Evolutionary conservation across 1,140 invertebrate species (phyloP), one percentile per base, ranked within the genome.

Genomic region (Spodoptera frugiperda): DNA sequence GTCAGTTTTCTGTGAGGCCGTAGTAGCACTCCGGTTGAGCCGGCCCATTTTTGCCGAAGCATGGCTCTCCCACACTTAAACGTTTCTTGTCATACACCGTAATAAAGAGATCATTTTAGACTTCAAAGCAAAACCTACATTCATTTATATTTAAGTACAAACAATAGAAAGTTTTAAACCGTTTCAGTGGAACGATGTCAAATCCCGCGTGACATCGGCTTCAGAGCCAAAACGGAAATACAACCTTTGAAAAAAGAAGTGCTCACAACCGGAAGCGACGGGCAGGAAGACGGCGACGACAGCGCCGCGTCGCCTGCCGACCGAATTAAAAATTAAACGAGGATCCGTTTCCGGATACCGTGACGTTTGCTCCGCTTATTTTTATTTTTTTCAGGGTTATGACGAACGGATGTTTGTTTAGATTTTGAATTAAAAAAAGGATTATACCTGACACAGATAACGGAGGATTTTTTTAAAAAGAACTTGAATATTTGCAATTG

Each of bases 311-410:
- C 85, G 88, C 84, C 86, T 81, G 77, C 82, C 84, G 74, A 85
- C 70, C 82, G 86, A 89, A 91, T 93, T 90, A 91, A 93, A 93
- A 91, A 93, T 93, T 93, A 92, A 92, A 90, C 84, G 84, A 92
- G 89, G 83, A 91, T 91, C 88, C 91, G 89, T 86, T 92, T 91
- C 90, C 91, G 86, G 90, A 76, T 74, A 82, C 81, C 81, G 79
- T 89, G 88, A 88, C 84, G 84, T 82, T 88, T 83, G 81, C 73
- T 85, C 21, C 79, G 76, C 74, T 82, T 83, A 75, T 78, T 84
- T 87, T 83, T 82, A 80, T 68, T 33, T 55, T n/a, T 80, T 76
- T 65, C 25, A 65, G 14, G 57, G 33, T 71, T 82, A 70, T 55
- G 72, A 33, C 46, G 67, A 70, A 15, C 44, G 51, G 33, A 65